Conservation (phyloP, 2,113 vertebrate species). For the Hylia prasina region DNA sequence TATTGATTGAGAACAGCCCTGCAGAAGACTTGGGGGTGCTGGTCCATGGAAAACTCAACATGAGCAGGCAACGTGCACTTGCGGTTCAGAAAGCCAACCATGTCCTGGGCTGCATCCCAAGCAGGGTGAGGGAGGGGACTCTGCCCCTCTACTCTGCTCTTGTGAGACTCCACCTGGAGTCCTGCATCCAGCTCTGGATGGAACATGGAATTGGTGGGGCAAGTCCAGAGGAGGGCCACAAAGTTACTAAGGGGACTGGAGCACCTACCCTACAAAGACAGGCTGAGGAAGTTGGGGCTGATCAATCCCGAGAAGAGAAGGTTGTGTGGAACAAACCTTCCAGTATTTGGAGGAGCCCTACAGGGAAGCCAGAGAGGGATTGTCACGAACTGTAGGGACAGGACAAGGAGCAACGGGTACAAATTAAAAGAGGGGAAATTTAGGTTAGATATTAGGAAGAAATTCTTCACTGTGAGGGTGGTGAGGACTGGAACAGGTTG, state of each 20-base stretch:
- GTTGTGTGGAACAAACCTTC: neutral
- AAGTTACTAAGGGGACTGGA: neutral
- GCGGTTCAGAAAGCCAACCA: neutral
- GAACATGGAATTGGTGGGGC: neutral
- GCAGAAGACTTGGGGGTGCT: neutral
- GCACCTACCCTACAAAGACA: neutral
- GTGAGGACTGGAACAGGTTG: neutral
- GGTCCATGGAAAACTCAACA: neutral
- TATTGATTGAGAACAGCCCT: neutral
- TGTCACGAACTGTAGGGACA: neutral
- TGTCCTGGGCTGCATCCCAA: neutral
- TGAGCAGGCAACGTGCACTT: rapidly evolving
- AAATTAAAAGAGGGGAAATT: neutral
- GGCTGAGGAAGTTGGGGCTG: neutral
- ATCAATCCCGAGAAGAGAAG: neutral
- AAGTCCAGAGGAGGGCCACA: neutral
- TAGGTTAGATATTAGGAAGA: neutral
- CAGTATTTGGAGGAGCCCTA: neutral
- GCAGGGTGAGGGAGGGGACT: neutral
- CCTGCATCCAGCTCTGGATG: neutral
- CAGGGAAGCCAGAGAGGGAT: neutral
- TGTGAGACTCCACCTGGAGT: neutral
- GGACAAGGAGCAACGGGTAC: neutral
- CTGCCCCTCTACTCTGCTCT: neutral
- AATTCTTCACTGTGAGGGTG: neutral